Evolutionary conservation across 2,888 invertebrate genomes (phyloP).

Genomic region (Liopterus haemorrhoidalis): DNA sequence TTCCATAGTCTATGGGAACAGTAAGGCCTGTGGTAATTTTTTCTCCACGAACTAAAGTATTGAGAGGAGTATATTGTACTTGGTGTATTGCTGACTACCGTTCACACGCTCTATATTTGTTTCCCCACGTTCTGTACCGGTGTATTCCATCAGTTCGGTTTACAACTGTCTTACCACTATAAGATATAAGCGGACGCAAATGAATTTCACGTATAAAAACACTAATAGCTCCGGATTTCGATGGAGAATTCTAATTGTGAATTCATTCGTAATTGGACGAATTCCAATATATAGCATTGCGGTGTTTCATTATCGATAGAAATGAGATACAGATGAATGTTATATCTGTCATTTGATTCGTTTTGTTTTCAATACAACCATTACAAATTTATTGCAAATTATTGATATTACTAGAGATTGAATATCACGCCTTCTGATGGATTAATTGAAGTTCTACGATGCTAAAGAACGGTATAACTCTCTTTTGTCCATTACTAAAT

Average conservation of each 20-base stretch:
- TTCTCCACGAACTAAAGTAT: conserved; percentile 13
- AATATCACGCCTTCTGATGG: no score
- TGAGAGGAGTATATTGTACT: no score
- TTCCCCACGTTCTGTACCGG: conserved; percentile 16
- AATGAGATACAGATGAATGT: no score
- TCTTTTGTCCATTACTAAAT: no score
- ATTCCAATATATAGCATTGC: conserved; percentile 30
- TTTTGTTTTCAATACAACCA: no score
- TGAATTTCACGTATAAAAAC: conserved; percentile 24
- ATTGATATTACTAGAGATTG: no score
- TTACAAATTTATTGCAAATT: no score
- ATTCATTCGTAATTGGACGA: conserved; percentile 29
- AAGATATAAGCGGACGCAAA: conserved; percentile 15
- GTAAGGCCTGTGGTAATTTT: conserved; percentile 21
- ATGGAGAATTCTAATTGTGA: conserved; percentile 28
- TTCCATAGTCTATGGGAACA: conserved; percentile 22
- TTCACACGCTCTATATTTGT: conserved; percentile 6
- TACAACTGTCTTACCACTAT: conserved; percentile 14
- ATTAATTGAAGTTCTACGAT: no score
- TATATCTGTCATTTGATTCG: no score
- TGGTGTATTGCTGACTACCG: not conserved
- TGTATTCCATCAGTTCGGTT: conserved; percentile 6
- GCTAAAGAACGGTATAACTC: no score
- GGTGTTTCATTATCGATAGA: conserved; percentile 29
- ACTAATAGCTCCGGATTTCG: conserved; percentile 19